Percentiles rank a stretch among this genome's conserved stretches.
phyloP scores from a whole-genome alignment of 2,113 vertebrate species.

The Alosa alosa region DNA sequence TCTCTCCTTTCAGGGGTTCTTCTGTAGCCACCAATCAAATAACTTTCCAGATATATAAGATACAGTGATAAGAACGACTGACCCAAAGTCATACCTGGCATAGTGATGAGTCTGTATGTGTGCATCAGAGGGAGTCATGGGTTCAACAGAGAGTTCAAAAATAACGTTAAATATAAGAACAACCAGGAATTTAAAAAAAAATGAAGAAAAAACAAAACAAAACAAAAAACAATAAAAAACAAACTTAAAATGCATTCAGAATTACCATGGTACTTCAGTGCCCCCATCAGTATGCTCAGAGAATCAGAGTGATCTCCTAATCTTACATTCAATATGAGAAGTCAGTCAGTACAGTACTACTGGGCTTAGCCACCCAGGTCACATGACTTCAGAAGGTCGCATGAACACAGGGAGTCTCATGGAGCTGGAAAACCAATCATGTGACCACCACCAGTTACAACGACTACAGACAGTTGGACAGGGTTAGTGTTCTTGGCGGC shows the following conservation, averaged over 20 bases:
- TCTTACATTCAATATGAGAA: slow-evolving; percentile 13
- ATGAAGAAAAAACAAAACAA: neutral
- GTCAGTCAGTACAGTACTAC: neutral
- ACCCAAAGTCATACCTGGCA: neutral
- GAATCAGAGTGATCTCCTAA: neutral
- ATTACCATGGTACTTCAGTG: slow-evolving; percentile 5
- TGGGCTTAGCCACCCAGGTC: neutral
- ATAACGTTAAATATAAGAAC: neutral
- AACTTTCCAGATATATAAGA: neutral
- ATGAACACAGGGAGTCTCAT: neutral
- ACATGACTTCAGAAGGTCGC: neutral
- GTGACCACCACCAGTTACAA: slow-evolving; percentile 2
- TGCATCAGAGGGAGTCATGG: neutral
- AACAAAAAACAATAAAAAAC: neutral
- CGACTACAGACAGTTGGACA: neutral
- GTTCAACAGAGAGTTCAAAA: neutral
- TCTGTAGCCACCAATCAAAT: neutral
- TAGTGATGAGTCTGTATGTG: neutral
- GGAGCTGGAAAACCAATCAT: neutral
- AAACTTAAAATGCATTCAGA: slow-evolving; percentile 9
- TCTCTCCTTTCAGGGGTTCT: neutral
- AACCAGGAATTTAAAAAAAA: neutral
- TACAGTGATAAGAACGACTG: neutral
- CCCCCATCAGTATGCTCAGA: neutral
- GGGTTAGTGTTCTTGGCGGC: neutral